These are phyloP conservation scores for Operophtera brumata DNA, from an alignment of 2,888 invertebrate genomes.

Conservation along the genomic window DNA sequence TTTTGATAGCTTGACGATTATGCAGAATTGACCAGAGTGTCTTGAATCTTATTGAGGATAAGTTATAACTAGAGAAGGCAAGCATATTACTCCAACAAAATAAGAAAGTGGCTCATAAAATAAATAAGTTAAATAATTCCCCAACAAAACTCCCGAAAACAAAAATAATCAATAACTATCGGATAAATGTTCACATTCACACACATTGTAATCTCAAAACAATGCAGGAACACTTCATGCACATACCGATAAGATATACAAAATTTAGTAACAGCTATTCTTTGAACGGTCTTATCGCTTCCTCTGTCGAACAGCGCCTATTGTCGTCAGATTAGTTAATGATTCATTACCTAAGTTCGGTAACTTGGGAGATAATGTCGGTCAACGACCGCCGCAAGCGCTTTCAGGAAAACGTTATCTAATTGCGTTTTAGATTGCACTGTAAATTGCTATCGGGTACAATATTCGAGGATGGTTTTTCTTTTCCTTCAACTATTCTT, in stretches of 20 bases:
- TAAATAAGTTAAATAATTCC: background rate
- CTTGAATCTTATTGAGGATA: no score
- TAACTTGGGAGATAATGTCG: conserved; percentile 36
- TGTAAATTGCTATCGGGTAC: conserved; percentile 15
- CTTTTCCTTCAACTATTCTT: background rate
- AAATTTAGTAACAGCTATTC: conserved; percentile 53
- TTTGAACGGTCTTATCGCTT: conserved; percentile 64
- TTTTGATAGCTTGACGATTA: no score
- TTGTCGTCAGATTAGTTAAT: conserved; percentile 66
- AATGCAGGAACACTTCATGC: conserved; percentile 33
- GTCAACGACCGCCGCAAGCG: conserved; percentile 29
- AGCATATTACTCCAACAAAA: no score
- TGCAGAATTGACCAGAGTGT: no score
- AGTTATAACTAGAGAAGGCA: no score
- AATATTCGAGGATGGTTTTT: background rate
- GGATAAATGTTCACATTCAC: conserved; percentile 29
- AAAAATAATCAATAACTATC: conserved; percentile 21
- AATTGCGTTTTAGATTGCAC: conserved; percentile 3
- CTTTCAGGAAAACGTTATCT: conserved; percentile 28
- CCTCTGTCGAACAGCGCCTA: conserved; percentile 61
- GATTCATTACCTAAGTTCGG: conserved; percentile 58
- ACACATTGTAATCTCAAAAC: conserved; percentile 28
- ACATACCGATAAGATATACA: conserved; percentile 53
- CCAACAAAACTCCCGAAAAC: conserved; percentile 13
- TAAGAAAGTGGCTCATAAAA: background rate